Evolutionary conservation across 1,140 invertebrate species (phyloP), one percentile per base, ranked within the genome.

Genomic region (Papilio machaon): DNA sequence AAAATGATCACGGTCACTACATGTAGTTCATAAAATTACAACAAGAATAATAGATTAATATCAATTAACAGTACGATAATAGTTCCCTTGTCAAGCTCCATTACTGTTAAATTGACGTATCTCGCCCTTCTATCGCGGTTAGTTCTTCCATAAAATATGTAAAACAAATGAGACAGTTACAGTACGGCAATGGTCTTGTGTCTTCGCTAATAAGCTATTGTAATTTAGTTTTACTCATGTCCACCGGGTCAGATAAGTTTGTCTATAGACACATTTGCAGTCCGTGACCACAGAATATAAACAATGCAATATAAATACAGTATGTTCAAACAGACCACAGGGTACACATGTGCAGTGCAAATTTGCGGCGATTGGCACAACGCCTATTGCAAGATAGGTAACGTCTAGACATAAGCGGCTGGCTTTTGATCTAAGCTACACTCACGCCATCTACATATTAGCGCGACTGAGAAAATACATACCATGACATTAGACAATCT

Each of bases 281-380:
- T 35, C 64, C 64, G 64, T 70, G 64, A 70, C 64, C 64, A 70
- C 64, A 17, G 30, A 70, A 13, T 70, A 70, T 35, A 52, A 52
- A 49, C 74, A 52, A 23, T 46, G 11, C 17, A n/a, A 75, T 75
- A 46, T 43, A 43, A 47, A 19, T 23, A 74, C 38, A 47, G 58
- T 43, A 67, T 79, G 38, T 60, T n/a, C 70, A 75, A 47, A 52
- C 75, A 79, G 78, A 64, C 73, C 82, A 81, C 75, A 86, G 82
- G 81, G 82, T 80, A 81, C 83, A 87, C 87, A 89, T 90, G 85
- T 83, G 82, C 47, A 83, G 76, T 86, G 85, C 77, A 90, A 90
- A 90, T 86, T 84, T 79, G 78, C 60, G 60, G 81, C 81, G 82
- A 81, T 87, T 88, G 88, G 86, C 84, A 82, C 83, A 89, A 87